Percentiles rank a stretch among this genome's conserved stretches.
Conservation (phyloP, 2,113 vertebrate species). For the Rhinichthys klamathensis region DNA sequence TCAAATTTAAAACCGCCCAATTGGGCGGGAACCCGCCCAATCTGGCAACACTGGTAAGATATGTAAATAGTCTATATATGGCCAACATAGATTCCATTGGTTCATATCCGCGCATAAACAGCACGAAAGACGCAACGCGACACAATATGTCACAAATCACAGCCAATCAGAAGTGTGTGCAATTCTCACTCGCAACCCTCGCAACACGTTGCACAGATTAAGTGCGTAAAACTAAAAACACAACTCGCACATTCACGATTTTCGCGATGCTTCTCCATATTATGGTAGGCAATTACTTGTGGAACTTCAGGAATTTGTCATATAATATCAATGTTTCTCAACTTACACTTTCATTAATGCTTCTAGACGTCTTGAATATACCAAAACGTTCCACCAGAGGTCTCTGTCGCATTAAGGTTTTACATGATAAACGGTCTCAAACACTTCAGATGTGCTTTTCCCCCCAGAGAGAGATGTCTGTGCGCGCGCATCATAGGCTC, state of each 20-base stretch:
- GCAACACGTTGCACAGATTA: no score
- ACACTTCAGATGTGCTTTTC: neutral
- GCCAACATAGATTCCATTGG: no score
- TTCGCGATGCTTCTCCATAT: neutral
- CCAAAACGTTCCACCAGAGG: slow-evolving; percentile 11
- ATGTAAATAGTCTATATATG: no score
- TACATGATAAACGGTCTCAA: neutral
- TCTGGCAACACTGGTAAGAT: no score
- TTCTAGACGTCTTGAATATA: neutral
- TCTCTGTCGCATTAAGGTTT: neutral
- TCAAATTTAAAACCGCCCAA: no score
- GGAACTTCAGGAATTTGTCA: neutral
- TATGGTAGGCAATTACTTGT: neutral
- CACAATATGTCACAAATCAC: no score
- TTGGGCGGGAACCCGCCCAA: no score
- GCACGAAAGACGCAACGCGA: no score
- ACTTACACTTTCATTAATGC: neutral
- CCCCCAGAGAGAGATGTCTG: no score
- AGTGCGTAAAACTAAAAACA: neutral
- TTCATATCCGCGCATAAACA: no score
- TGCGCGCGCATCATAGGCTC: slow-evolving; percentile 5
- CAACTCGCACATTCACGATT: neutral
- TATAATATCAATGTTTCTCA: neutral
- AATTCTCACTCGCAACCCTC: no score
- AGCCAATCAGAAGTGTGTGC: no score